Evolutionary conservation across 2,797 vertebrate species (phyloP), one percentile per base, ranked within the genome.

Genomic region (Cryptoprocta ferox): DNA sequence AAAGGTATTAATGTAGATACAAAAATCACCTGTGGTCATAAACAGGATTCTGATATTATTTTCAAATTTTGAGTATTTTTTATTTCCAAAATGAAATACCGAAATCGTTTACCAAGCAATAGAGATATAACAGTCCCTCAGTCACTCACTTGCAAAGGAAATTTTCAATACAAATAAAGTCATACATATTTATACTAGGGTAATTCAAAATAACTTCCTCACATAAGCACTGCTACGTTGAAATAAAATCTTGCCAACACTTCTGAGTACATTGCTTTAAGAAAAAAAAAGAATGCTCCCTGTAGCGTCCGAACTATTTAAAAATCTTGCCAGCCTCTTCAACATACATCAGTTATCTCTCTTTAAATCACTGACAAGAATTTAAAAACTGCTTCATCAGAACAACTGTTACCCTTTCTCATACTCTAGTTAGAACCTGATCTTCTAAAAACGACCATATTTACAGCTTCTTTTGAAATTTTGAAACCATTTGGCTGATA

Each of bases 371-470:
- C 97, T 98, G 98, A 98, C 98, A 98, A 98, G 97, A 98, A 98
- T 98, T 98, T 98, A 98, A 98, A 99, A 99, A 98, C 98, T 98
- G 94, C 98, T 98, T 98, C 98, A 98, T 98, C 98, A 98, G 98
- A 99, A 98, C 98, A 99, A 99, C 98, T 98, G 98, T 98, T 99
- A 98, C 98, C 98, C 98, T 98, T 98, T 98, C 97, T 98, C 96
- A 97, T 97, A 97, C 98, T 98, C 98, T 98, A 97, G 98, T 98
- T 98, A 98, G 98, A 98, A 98, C 98, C 98, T 98, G 97, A 98
- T 92, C 93, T 97, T 98, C 98, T 96, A 89, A 98, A 98, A 98
- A 94, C 75, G 81, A 85, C 66, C 98, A 95, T 97, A 98, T 98
- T 98, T 98, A 96, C 89, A 97, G 96, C 89, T 98, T 97, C 65